Base-by-base conservation (phyloP, 1,140 invertebrate genomes). In the Drosophila takahashii region DNA sequence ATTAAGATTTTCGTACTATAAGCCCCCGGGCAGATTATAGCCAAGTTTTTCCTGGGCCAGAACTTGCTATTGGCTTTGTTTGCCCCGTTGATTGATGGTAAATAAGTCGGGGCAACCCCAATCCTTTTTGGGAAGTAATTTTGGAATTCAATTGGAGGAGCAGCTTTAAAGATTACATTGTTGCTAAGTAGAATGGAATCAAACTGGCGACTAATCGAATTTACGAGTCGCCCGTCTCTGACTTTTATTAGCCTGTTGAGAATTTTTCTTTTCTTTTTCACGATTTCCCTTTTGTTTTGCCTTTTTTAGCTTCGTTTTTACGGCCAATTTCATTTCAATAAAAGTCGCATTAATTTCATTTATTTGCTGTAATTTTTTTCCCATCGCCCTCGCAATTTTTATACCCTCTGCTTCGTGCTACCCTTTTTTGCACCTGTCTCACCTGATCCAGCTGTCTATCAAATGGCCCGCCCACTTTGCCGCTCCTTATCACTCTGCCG, bases 321-420 rank as follows among this genome's bases (percentile, higher is more conserved):
- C 78, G 62, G 76, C 66, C 70, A 87, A 87, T 87, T 87, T 73
- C 59, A 89, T 87, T 89, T 89, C 84, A 84, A 89, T 89, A 84
- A 89, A 87, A 87, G 54, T 89, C 71, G 61, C 84, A 87, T 87
- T 87, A 74, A 87, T 84, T 87, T 87, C 71, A 79, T 87, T 89
- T 89, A 89, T 79, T 89, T 89, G 79, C 64, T 70, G 64, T 67
- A 77, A 58, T 81, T 75, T 64, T 73, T 83, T 73, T 79, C 57
- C 41, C 15, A 34, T 16, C 26, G 22, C 37, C n/a, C 7, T 60
- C 16, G 2, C 13, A 13, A 61, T 47, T 81, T 81, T 71, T 65
- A 60, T 72, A 13, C 61, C 11, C 29, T 45, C 27, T 57, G 39
- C 9, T 47, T 13, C 32, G 7, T 2, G 50, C 27, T 48, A 56